These are phyloP conservation scores for human DNA, from an alignment of 2,113 vertebrate genomes.

Conservation along the genomic window DNA sequence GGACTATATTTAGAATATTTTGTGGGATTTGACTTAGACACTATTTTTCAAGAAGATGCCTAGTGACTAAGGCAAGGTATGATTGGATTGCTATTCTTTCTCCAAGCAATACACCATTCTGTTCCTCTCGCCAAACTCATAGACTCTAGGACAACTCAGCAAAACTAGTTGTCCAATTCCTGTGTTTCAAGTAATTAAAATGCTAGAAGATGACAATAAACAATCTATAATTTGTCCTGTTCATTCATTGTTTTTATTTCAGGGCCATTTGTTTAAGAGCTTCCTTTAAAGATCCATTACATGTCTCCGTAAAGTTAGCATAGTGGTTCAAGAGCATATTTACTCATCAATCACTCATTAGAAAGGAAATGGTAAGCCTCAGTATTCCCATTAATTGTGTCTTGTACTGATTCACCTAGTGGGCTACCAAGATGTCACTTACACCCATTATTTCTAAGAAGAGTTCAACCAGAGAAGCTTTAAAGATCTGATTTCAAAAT, in stretches of 20 bases:
- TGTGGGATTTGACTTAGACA: background rate
- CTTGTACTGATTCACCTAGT: background rate
- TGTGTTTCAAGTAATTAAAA: conserved; percentile 25
- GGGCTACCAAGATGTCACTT: background rate
- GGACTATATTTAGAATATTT: conserved; percentile 8
- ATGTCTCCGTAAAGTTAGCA: background rate
- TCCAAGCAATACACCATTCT: background rate
- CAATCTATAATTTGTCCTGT: background rate
- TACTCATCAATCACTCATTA: background rate
- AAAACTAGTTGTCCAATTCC: background rate
- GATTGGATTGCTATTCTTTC: background rate
- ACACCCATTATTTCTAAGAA: conserved; percentile 25
- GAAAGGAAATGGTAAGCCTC: background rate
- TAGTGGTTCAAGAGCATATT: background rate
- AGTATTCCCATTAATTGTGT: background rate
- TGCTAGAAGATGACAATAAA: background rate
- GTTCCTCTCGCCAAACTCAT: background rate
- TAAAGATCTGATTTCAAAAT: background rate
- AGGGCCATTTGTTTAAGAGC: background rate
- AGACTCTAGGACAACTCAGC: background rate
- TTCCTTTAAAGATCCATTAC: background rate
- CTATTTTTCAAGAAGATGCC: background rate
- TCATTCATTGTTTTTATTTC: background rate
- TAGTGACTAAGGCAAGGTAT: background rate
- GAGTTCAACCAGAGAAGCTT: conserved; percentile 6